A percentile compares a stretch with the other conserved stretches of the same genome.
These are phyloP conservation scores for Babyrousa celebensis DNA, from an alignment of 2,797 vertebrate genomes.

Conservation along the genomic window DNA sequence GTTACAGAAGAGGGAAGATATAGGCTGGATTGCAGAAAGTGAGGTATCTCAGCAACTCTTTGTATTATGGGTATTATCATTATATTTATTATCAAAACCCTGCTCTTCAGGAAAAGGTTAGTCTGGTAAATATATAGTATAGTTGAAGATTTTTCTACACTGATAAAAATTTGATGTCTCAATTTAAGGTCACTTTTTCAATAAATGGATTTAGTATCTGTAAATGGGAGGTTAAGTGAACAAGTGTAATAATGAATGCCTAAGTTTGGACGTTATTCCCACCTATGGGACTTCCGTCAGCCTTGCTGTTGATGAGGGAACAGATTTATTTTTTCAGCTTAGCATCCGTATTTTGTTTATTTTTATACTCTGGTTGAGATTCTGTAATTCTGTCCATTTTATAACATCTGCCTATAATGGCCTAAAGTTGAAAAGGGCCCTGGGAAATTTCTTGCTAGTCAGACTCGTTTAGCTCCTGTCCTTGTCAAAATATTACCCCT, in stretches of 20 bases:
- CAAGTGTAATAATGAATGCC: conserved; percentile 46
- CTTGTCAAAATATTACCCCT: conserved; percentile 60
- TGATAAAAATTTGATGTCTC: conserved; percentile 42
- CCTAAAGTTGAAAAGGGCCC: conserved; percentile 22
- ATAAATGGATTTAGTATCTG: conserved; percentile 21
- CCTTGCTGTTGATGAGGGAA: not conserved
- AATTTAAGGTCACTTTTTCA: conserved; percentile 45
- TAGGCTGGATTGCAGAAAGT: conserved; percentile 30
- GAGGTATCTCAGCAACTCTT: not conserved
- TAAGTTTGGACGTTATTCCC: conserved; percentile 38
- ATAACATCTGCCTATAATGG: conserved; percentile 11
- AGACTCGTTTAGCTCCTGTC: conserved; percentile 54
- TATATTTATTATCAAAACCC: conserved; percentile 17
- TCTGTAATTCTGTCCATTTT: conserved; percentile 59
- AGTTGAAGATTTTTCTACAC: conserved; percentile 46
- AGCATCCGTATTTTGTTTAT: conserved; percentile 53
- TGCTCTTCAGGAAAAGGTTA: conserved; percentile 23
- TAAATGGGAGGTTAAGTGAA: conserved; percentile 53
- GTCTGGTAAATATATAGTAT: conserved; percentile 14
- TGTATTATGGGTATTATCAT: not conserved
- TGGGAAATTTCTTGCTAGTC: conserved; percentile 54
- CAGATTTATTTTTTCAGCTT: conserved; percentile 44
- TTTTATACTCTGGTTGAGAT: conserved; percentile 50
- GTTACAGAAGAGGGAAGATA: not conserved
- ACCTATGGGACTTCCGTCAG: conserved; percentile 30